These are phyloP conservation scores for Tupiocoris notatus DNA, from an alignment of 2,888 invertebrate species.

Conservation along the genomic window DNA sequence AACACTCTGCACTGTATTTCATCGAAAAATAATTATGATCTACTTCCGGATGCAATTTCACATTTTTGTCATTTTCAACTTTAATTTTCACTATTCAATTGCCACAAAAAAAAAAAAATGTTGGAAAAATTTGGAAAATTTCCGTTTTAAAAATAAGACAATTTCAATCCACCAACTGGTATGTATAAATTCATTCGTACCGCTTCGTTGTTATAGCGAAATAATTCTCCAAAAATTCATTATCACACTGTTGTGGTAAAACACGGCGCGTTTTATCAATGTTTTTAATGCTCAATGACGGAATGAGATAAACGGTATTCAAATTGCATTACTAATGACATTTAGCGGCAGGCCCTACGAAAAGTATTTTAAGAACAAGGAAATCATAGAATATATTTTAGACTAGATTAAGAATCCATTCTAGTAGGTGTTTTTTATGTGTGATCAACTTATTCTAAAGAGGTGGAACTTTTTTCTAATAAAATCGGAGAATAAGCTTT, in stretches of 20 bases:
- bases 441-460: conserved; percentile 37
- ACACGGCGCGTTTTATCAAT: conserved; percentile 30
- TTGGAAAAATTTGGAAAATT: too few relatives aligned
- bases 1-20: background rate
- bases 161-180: too few relatives aligned
- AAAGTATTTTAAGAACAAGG: conserved; percentile 20
- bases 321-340: conserved; percentile 10
- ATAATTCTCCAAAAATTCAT: background rate
- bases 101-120: too few relatives aligned
- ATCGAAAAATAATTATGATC: conserved; percentile 5
- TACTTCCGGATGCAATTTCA: too few relatives aligned
- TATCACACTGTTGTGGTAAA: background rate
- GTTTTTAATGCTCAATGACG: conserved; percentile 27
- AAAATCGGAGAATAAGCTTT: background rate
- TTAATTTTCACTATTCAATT: too few relatives aligned
- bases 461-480: background rate
- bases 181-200: too few relatives aligned
- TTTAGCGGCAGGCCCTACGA: conserved; percentile 27
- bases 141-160: conserved; percentile 6
- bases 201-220: background rate
- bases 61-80: background rate
- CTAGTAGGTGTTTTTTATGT: conserved; percentile 39
- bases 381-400: conserved; percentile 35
- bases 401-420: conserved; percentile 27
- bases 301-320: conserved; percentile 10